phyloP scores from a whole-genome alignment of 2,888 invertebrate species.

The Caenorhabditis angaria region DNA sequence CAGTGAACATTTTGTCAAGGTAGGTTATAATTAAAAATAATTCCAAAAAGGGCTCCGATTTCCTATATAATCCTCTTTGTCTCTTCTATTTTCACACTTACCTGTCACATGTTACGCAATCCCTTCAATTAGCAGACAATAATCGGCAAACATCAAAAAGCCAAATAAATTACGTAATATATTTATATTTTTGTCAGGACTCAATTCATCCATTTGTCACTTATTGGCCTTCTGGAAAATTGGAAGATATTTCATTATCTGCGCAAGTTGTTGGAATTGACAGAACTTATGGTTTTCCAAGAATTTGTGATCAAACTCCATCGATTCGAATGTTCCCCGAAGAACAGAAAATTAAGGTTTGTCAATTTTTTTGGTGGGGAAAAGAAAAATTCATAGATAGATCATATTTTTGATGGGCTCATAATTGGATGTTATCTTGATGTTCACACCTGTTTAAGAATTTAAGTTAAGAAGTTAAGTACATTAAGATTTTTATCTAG shows the following conservation, averaged over 20 bases:
- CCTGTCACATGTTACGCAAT: slow-evolving; percentile 3
- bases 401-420: too few relatives aligned
- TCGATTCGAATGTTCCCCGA: slow-evolving; percentile 41
- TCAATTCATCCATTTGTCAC: slow-evolving; percentile 60
- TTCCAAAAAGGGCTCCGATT: slow-evolving; percentile 5
- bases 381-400: too few relatives aligned
- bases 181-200: slow-evolving; percentile 43
- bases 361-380: too few relatives aligned
- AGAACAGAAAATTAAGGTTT: not conserved
- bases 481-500: slow-evolving; percentile 15
- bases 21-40: slow-evolving; percentile 5
- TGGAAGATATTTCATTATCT: slow-evolving; percentile 54
- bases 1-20: slow-evolving; percentile 57
- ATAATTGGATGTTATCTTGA: not conserved
- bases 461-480: slow-evolving; percentile 3
- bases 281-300: slow-evolving; percentile 65
- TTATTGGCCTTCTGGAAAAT: slow-evolving; percentile 23
- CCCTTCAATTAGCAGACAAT: not conserved
- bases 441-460: not conserved
- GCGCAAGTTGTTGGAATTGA: slow-evolving; percentile 65
- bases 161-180: slow-evolving; percentile 9
- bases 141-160: slow-evolving; percentile 9
- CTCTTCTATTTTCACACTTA: slow-evolving; percentile 11
- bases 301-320: slow-evolving; percentile 66
- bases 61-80: slow-evolving; percentile 10